Evolutionary conservation across 30 jellyfish, hydroid and myxozoan genomes (phyloP), one percentile per base, ranked within the genome.

Genomic region (Pseudorhiza aurosa): DNA sequence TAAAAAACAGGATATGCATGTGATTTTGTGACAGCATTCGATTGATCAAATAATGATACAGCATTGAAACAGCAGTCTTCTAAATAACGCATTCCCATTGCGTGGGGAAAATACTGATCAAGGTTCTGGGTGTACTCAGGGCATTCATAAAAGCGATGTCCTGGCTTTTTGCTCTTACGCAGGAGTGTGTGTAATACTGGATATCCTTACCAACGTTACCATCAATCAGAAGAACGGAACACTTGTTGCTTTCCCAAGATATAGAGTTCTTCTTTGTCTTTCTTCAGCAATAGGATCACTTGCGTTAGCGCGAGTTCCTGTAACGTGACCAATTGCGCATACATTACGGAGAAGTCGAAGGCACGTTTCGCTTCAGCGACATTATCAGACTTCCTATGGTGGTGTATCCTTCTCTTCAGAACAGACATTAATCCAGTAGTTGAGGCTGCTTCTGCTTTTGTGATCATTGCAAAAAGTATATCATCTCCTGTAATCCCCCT

Each of bases 81-180:
- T n/a, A n/a, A n/a, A n/a, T n/a, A n/a, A n/a, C n/a, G n/a, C n/a
- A n/a, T n/a, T n/a, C n/a, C n/a, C n/a, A n/a, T n/a, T n/a, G n/a
- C n/a, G n/a, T n/a, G n/a, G n/a, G n/a, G n/a, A n/a, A n/a, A n/a
- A n/a, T n/a, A n/a, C n/a, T n/a, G n/a, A n/a, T n/a, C n/a, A n/a
- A n/a, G n/a, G n/a, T n/a, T n/a, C n/a, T n/a, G 15, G n/a, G 62
- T 62, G 26, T 62, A 62, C 8, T 62, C 76, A 9, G 76, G 76
- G 37, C 76, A 62, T 53, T 62, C 37, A 29, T 62, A 62, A 9
- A 14, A 9, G 4, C 76, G 56, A 19, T 56, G 51, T 27, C 32
- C 76, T 8, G 32, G 25, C 30, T 29, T 5, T n/a, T 28, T n/a
- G n/a, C 55, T 30, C 44, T 28, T 11, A 62, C 19, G 55, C 76